Evolutionary conservation across 2,888 invertebrate species (phyloP).

Genomic region (Synanthedon vespiformis): DNA sequence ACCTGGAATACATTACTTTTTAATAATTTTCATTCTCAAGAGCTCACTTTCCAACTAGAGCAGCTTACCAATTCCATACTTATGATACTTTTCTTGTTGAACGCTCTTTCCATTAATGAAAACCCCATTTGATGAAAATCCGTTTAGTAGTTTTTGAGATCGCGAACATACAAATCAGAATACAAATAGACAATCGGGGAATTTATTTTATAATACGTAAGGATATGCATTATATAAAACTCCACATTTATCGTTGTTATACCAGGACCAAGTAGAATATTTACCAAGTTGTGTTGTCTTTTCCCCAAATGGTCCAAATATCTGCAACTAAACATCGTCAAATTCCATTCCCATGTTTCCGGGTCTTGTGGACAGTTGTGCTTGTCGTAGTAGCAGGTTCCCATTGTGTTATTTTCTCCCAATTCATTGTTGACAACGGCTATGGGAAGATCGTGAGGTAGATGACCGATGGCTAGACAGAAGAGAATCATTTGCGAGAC

Average conservation of each 20-base stretch:
- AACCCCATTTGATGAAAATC: too few species aligned
- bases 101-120: too few species aligned
- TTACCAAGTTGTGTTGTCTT: conserved; percentile 75
- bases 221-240: too few species aligned
- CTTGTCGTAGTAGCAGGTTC: conserved; percentile 56
- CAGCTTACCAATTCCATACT: too few species aligned
- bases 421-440: conserved; percentile 87
- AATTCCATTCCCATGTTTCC: conserved; percentile 59
- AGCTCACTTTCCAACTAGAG: too few species aligned
- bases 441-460: conserved; percentile 80
- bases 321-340: conserved; percentile 79
- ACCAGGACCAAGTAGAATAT: conserved; percentile 17
- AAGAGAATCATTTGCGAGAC: conserved; percentile 88
- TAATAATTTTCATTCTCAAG: not conserved
- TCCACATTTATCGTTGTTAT: too few species aligned
- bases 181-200: too few species aligned
- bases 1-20: conserved; percentile 36
- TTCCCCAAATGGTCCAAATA: conserved; percentile 78
- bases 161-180: too few species aligned
- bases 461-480: conserved; percentile 90
- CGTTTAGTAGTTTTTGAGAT: too few species aligned
- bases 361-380: conserved; percentile 64
- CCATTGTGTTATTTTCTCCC: conserved; percentile 47
- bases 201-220: too few species aligned
- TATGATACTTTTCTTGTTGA: too few species aligned